These are phyloP conservation scores for Eupristina koningsbergeri DNA, from an alignment of 1,140 invertebrate genomes.

Conservation along the genomic window DNA sequence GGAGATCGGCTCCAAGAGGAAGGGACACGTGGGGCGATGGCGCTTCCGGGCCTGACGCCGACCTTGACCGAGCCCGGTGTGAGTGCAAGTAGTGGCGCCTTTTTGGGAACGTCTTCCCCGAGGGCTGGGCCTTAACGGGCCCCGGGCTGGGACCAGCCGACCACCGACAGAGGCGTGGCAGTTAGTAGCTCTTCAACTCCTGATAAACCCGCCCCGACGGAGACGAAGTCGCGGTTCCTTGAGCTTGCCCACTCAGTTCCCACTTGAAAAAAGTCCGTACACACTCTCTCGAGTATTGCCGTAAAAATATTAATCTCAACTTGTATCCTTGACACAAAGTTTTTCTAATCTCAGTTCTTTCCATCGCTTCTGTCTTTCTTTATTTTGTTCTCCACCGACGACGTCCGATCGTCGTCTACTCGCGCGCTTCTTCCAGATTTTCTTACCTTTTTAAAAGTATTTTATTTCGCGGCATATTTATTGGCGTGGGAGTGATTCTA, in stretches of 20 bases:
- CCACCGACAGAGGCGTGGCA: no score
- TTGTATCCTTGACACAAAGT: no score
- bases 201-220: not conserved
- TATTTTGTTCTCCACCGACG: no score
- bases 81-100: not conserved
- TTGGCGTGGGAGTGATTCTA: not conserved
- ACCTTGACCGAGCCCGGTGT: not conserved
- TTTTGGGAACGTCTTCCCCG: no score
- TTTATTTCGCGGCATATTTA: not conserved
- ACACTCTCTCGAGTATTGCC: no score
- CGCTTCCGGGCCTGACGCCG: not conserved
- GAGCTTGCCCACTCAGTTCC: not conserved
- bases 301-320: not conserved
- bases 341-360: no score
- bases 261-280: not conserved
- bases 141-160: no score
- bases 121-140: no score
- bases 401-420: no score
- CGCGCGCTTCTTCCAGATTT: no score
- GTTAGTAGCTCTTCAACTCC: not conserved
- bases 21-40: not conserved
- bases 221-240: not conserved
- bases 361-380: no score
- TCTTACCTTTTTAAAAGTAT: not conserved
- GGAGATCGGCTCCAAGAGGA: slow-evolving; percentile 4